Conservation (phyloP, 2,113 vertebrate species). For the Carlito syrichta region DNA sequence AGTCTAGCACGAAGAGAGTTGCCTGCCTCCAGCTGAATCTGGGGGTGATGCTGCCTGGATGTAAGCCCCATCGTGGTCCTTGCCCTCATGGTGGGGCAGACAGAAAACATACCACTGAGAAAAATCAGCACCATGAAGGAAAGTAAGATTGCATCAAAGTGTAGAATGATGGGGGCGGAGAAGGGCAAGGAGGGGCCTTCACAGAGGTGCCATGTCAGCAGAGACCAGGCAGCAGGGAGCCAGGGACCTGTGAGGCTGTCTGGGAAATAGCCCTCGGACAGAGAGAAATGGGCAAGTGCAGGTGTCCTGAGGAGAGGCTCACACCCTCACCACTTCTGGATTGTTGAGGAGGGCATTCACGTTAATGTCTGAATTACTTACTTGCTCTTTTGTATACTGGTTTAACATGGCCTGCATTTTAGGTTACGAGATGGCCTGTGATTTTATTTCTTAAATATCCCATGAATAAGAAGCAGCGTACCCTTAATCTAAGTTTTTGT, state of each 20-base stretch:
- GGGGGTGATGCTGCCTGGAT: background rate
- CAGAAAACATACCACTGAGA: background rate
- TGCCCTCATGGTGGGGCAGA: background rate
- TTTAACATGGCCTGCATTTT: background rate
- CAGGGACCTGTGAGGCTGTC: too few relatives aligned
- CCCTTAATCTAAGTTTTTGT: background rate
- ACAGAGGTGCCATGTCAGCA: background rate
- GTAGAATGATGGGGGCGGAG: background rate
- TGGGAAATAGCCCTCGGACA: background rate
- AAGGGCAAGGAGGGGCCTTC: background rate
- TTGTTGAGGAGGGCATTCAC: background rate
- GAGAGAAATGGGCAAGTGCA: background rate
- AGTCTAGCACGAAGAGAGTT: background rate
- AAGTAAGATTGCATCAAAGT: background rate
- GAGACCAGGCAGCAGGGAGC: background rate
- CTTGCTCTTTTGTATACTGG: background rate
- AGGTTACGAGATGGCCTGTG: background rate
- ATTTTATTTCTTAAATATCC: background rate
- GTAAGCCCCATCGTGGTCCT: background rate
- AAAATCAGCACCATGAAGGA: background rate
- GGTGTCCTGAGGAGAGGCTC: background rate
- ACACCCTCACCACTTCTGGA: background rate
- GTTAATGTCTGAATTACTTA: background rate
- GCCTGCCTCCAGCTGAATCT: background rate
- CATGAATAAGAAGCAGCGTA: background rate